A percentile compares a stretch with the other conserved stretches of the same genome.
Evolutionary conservation across 2,797 vertebrate genomes (phyloP).

Genomic region (Platalea minor): DNA sequence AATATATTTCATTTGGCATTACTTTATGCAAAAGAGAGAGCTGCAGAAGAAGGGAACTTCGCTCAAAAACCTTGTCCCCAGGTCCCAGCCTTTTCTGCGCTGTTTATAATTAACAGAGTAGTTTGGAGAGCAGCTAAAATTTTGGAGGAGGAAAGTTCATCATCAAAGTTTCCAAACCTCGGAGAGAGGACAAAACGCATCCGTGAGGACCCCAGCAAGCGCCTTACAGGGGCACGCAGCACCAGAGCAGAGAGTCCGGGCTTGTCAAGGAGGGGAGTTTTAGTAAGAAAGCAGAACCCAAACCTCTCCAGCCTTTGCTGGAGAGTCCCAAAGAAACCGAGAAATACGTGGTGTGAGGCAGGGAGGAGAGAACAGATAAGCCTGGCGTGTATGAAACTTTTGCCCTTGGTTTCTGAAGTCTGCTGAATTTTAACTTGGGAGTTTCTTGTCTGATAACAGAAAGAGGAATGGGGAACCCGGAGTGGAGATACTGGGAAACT

Average conservation of each 20-base stretch:
- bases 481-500: neutral
- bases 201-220: neutral
- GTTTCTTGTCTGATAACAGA: neutral
- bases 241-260: neutral
- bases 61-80: neutral
- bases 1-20: neutral
- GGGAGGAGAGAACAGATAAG: neutral
- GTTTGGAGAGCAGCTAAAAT: neutral
- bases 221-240: neutral
- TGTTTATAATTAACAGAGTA: neutral
- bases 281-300: neutral
- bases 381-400: neutral
- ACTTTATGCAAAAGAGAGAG: neutral
- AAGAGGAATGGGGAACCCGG: neutral
- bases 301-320: neutral
- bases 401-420: neutral
- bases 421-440: neutral
- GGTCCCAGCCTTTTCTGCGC: neutral
- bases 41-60: neutral
- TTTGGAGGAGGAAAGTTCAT: neutral
- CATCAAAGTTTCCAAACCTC: neutral
- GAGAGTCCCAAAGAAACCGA: neutral
- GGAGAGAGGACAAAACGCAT: neutral
- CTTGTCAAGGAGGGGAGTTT: neutral
- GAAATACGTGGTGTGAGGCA: fast-evolving